Evolutionary conservation across 1,140 invertebrate species (phyloP).

Genomic region (Drosophila willistoni): DNA sequence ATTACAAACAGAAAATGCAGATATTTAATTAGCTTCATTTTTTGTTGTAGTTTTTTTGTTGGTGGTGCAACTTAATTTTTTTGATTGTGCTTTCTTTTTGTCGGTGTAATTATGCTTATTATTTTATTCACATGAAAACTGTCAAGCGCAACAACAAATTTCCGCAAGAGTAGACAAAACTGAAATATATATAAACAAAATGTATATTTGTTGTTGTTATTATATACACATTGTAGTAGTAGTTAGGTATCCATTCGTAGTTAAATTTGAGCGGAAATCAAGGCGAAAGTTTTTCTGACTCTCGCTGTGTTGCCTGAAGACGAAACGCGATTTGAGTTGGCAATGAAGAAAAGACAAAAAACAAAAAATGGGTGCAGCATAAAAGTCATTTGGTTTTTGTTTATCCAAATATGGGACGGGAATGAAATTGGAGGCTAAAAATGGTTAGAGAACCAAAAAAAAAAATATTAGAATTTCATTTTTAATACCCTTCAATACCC

Average conservation of each 20-base stretch:
- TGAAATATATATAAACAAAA: slow-evolving; percentile 2
- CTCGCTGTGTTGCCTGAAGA: slow-evolving; percentile 18
- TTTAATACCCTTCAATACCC: background rate
- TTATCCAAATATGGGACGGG: slow-evolving; percentile 1
- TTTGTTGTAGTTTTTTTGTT: slow-evolving; percentile 14
- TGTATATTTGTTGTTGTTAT: background rate
- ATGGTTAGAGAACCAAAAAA: slow-evolving; percentile 5
- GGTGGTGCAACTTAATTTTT: slow-evolving; percentile 32
- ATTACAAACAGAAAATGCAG: slow-evolving; percentile 39
- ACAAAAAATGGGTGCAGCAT: slow-evolving; percentile 42
- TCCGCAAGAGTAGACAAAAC: slow-evolving; percentile 47
- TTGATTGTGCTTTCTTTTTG: slow-evolving; percentile 44
- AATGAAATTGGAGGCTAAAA: slow-evolving; percentile 8
- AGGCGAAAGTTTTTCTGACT: slow-evolving; percentile 50
- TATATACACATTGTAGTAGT: slow-evolving; percentile 7
- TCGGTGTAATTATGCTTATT: slow-evolving; percentile 35
- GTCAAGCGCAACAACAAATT: slow-evolving; percentile 38
- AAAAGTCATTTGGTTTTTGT: slow-evolving; percentile 23
- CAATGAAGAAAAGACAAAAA: slow-evolving; percentile 5
- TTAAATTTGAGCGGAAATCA: slow-evolving; percentile 51
- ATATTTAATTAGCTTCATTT: slow-evolving; percentile 43
- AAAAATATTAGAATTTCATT: background rate
- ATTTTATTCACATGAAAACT: slow-evolving; percentile 58
- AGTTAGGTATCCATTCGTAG: background rate
- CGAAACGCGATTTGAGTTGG: slow-evolving; percentile 16